A percentile compares a stretch with the other conserved stretches of the same genome.
Evolutionary conservation across 2,888 invertebrate genomes (phyloP).

Genomic region (Pristionchus exspectatus): DNA sequence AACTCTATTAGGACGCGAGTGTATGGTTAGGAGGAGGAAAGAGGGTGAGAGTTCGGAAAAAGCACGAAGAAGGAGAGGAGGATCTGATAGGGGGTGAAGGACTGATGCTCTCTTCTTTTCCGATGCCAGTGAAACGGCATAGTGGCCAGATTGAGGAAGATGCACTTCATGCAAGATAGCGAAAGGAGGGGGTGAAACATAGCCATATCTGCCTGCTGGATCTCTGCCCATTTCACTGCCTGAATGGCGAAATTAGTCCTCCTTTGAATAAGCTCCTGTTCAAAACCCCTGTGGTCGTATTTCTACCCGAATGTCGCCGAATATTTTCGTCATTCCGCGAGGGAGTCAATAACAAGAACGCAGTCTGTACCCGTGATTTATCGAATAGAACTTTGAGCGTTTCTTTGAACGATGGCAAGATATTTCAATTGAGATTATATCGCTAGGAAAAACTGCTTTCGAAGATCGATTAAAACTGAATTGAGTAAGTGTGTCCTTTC

Average conservation of each 20-base stretch:
- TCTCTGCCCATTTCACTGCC: neutral
- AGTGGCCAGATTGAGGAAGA: neutral
- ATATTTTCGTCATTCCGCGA: neutral
- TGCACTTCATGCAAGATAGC: neutral
- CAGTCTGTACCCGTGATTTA: neutral
- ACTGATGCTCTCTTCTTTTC: neutral
- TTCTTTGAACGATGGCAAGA: too few species aligned
- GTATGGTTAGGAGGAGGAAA: neutral
- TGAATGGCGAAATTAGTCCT: neutral
- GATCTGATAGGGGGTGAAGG: conserved; percentile 19
- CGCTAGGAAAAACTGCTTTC: too few species aligned
- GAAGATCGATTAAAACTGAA: too few species aligned
- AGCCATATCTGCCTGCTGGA: neutral
- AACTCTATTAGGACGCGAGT: conserved; percentile 46
- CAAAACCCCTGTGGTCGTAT: neutral
- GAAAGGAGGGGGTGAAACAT: neutral
- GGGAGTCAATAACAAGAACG: neutral
- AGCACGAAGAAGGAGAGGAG: neutral
- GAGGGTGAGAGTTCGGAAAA: conserved; percentile 3
- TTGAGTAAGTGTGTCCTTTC: neutral
- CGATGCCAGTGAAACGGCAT: neutral
- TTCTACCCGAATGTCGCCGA: neutral
- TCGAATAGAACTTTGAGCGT: neutral
- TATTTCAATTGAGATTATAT: too few species aligned
- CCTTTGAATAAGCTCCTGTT: neutral